Conservation (phyloP, 2,888 invertebrate species). For the Ashinkailepas kermadecensis region DNA sequence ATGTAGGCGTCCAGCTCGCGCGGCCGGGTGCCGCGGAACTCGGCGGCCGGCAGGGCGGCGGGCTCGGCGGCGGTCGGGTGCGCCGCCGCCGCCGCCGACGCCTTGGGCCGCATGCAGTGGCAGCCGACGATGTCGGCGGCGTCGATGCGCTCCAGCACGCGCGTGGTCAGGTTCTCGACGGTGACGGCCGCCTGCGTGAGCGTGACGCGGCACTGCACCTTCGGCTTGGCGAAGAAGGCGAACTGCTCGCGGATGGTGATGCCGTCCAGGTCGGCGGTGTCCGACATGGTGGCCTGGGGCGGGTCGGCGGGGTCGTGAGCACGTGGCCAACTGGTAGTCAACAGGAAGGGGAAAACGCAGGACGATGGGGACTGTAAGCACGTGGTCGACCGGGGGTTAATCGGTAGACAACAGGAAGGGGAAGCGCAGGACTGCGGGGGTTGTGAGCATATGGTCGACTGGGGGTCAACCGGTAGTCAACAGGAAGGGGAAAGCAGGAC, state of each 20-base stretch:
- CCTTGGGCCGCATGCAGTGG: slow-evolving; percentile 12
- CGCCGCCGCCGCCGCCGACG: background rate
- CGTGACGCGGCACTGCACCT: background rate
- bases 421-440: too few species aligned
- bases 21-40: background rate
- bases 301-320: too few species aligned
- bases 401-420: too few species aligned
- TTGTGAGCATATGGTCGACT: too few species aligned
- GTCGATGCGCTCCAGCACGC: background rate
- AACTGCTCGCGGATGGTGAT: background rate
- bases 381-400: too few species aligned
- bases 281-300: background rate
- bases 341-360: too few species aligned
- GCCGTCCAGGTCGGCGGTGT: background rate
- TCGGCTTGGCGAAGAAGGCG: slow-evolving; percentile 13
- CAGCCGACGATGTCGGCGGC: slow-evolving; percentile 16
- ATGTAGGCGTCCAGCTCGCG: slow-evolving; percentile 8
- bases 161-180: slow-evolving; percentile 6
- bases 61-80: background rate
- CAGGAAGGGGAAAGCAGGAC: too few species aligned
- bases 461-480: too few species aligned
- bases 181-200: background rate
- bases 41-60: background rate
- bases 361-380: too few species aligned
- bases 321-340: too few species aligned